Evolutionary conservation across 2,888 invertebrate genomes (phyloP), one percentile per base, ranked within the genome.

Genomic region (Aporophyla lueneburgensis): DNA sequence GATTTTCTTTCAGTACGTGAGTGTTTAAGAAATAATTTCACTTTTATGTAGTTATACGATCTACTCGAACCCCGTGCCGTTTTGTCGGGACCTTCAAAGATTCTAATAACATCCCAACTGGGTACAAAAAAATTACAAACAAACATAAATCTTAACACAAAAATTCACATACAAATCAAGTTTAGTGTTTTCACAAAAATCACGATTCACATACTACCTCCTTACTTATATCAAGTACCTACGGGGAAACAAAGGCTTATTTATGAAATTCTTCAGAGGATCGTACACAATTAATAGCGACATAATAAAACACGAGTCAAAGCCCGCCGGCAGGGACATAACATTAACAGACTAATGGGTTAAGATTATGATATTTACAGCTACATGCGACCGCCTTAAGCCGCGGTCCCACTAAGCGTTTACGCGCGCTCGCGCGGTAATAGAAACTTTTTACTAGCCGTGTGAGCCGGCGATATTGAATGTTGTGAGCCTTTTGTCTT

Each of bases 331-430:
- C 95, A 92, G 94, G 92, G 94, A 95, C 95, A 95, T 93, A 91
- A 93, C 94, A 94, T 95, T 94, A 95, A 91, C 93, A 87, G 91
- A 87, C 94, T 96, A 96, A 96, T 95, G 95, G 96, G 91, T 91
- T 94, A 93, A 94, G 95, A 96, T 96, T 96, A 96, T 96, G 96
- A 96, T 96, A 96, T 96, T 96, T 95, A 96, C 95, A 92, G 92
- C 94, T 93, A 92, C 93, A 94, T 90, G 93, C 93, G 90, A 93
- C 88, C 84, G 90, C 81, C 85, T 94, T 94, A 95, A 94, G 92
- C 89, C 85, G 81, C 89, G 83, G 91, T 93, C 87, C 86, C 92
- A 84, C 87, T 87, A 84, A 76, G 66, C 74, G 79, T 74, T 83
- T 70, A 76, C 82, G 9, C 71, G 86, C 68, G 65, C 56, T 74